Percentiles rank a stretch among this genome's conserved stretches.
phyloP scores from a whole-genome alignment of 2,888 invertebrate genomes.

The Pheosia gnoma region DNA sequence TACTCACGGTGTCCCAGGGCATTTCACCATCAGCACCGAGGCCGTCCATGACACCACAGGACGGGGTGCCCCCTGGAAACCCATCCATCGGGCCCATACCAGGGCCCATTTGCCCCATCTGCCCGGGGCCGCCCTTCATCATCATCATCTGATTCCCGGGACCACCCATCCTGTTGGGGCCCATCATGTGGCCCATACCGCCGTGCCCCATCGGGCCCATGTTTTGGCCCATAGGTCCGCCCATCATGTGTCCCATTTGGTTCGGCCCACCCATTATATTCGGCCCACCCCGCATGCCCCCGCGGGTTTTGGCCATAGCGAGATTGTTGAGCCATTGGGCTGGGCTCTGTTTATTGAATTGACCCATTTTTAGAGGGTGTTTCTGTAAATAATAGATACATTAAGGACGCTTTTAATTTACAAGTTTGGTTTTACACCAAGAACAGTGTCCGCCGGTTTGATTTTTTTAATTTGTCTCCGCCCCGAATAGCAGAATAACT shows the following conservation, averaged over 20 bases:
- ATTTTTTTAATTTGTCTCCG: too few species aligned
- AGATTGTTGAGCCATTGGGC: conserved; percentile 92
- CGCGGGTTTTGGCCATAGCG: conserved; percentile 89
- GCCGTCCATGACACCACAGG: conserved; percentile 85
- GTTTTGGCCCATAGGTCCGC: conserved; percentile 77
- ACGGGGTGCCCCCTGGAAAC: conserved; percentile 84
- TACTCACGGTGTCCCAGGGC: conserved; percentile 83
- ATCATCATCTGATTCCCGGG: conserved; percentile 80
- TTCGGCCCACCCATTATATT: conserved; percentile 82
- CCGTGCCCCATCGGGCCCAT: conserved; percentile 78
- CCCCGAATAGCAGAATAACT: too few species aligned
- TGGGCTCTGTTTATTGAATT: conserved; percentile 92
- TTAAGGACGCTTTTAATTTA: too few species aligned
- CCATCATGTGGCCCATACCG: conserved; percentile 80
- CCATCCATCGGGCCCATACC: conserved; percentile 81
- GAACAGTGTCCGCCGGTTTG: too few species aligned
- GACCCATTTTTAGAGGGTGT: conserved; percentile 95
- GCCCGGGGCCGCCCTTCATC: conserved; percentile 78
- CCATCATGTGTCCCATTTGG: conserved; percentile 81
- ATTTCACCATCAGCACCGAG: conserved; percentile 85
- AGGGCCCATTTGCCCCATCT: conserved; percentile 77
- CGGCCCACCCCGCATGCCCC: conserved; percentile 83
- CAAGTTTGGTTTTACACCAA: too few species aligned
- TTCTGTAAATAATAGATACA: conserved; percentile 83
- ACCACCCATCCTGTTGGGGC: conserved; percentile 75